Conservation (phyloP, 2,113 vertebrate species). For the Pollimyrus isidori region DNA sequence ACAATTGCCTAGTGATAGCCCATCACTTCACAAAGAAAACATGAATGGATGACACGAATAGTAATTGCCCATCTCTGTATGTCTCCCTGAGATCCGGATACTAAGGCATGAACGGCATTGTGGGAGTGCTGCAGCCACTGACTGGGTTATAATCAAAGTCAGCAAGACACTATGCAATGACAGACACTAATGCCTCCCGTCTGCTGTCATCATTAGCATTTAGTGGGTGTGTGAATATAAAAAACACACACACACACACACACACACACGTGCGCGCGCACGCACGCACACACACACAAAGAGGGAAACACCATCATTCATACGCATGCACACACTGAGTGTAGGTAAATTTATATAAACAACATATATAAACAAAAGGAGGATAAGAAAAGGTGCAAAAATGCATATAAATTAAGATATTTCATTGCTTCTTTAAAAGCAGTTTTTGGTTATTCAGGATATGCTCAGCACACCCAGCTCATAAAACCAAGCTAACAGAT, state of each 20-base stretch:
- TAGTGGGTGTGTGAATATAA: not conserved
- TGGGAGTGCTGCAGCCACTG: not conserved
- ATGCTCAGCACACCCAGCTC: slow-evolving; percentile 56
- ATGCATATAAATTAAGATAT: slow-evolving; percentile 48
- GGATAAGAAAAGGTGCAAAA: slow-evolving; percentile 29
- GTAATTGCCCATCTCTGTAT: not conserved
- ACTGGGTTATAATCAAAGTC: slow-evolving; percentile 6
- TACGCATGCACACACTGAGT: not conserved
- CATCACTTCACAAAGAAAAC: not conserved
- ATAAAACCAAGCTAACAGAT: slow-evolving; percentile 26
- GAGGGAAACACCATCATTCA: not conserved
- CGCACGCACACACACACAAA: not conserved
- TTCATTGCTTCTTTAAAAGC: slow-evolving; percentile 34
- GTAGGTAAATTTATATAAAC: not conserved
- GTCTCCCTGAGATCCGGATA: not conserved
- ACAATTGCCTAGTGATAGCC: not conserved
- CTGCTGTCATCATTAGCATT: not conserved
- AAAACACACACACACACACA: not conserved
- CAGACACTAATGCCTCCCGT: not conserved
- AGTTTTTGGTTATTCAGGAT: slow-evolving; percentile 37
- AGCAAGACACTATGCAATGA: not conserved
- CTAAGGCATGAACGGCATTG: not conserved
- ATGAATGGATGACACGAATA: not conserved
- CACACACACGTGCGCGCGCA: not conserved
- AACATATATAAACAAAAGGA: slow-evolving; percentile 12